Base-by-base conservation (phyloP, 2,888 invertebrate species). In the Melinopterus prodromus region DNA sequence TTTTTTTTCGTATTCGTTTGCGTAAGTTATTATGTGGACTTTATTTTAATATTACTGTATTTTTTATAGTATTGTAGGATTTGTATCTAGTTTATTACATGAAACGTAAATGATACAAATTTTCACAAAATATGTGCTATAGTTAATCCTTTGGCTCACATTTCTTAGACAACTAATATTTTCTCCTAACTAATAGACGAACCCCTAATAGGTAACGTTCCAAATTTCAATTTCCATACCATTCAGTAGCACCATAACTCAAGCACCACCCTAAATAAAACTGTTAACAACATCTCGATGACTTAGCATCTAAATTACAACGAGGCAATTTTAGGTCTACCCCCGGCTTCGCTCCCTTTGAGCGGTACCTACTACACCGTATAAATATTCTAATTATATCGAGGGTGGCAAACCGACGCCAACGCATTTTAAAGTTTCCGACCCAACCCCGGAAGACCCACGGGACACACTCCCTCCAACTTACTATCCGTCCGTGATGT, bases 231-330 rank as follows among this genome's bases (percentile, higher is more conserved):
- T 53, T 53, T 53, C 53, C 53, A 53, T 53, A 53, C 7, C 53
- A 53, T 12, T 53, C 53, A 53, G 53, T 53, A 53, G 53, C 53
- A 12, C 12, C 53, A 53, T 53, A 53, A 53, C 53, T 53, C 53
- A 53, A 53, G 5, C 1, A 12, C 53, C 53, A 53, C 53, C 53
- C 53, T 53, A 53, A 53, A 53, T 1, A 53, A 53, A 53, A 53
- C 9, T 53, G 53, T 53, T 53, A 53, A 53, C 53, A 53, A 53
- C 53, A 53, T 53, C 53, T 53, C 53, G 53, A 53, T 53, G 53
- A 53, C 53, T 53, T 53, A 53, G 53, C 53, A 53, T 53, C 53
- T 53, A 53, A 53, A 53, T 53, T 53, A 53, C 53, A 53, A 53
- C 53, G 53, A 12, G 53, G 53, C 53, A 53, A 53, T 53, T 53